Evolutionary conservation across 2,113 vertebrate species (phyloP).

Genomic region (Zeus faber): DNA sequence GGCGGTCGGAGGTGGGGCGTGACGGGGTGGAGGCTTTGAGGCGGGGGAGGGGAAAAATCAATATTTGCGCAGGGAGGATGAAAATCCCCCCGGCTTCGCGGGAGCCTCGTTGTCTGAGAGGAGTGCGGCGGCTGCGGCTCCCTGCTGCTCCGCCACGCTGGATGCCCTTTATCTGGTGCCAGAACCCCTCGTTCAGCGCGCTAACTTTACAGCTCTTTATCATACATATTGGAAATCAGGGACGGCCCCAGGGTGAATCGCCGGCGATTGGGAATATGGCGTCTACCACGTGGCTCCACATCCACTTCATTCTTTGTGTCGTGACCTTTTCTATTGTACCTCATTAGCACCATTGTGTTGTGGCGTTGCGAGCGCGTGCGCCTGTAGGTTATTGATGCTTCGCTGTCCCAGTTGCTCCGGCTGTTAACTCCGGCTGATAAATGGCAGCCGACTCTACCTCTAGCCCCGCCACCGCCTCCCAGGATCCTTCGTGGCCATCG

Average conservation of each 20-base stretch:
- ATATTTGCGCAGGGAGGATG: slow-evolving; percentile 64
- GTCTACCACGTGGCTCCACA: slow-evolving; percentile 17
- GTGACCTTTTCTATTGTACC: slow-evolving; percentile 57
- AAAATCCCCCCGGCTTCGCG: slow-evolving; percentile 54
- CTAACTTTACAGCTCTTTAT: slow-evolving; percentile 48
- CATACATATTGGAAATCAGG: slow-evolving; percentile 57
- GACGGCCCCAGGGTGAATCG: slow-evolving; percentile 26
- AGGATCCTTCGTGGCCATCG: slow-evolving; percentile 34
- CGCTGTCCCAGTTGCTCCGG: slow-evolving; percentile 38
- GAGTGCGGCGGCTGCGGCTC: slow-evolving; percentile 44
- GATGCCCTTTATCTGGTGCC: slow-evolving; percentile 50
- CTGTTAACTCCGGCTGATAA: slow-evolving; percentile 55
- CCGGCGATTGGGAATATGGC: slow-evolving; percentile 23
- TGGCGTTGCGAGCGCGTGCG: slow-evolving; percentile 16
- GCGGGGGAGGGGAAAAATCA: too few relatives aligned
- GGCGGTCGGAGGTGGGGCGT: slow-evolving; percentile 16
- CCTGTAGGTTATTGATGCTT: slow-evolving; percentile 48
- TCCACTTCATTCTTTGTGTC: slow-evolving; percentile 22
- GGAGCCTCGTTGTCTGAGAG: slow-evolving; percentile 57
- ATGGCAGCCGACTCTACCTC: slow-evolving; percentile 28
- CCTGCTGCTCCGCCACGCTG: slow-evolving; percentile 40
- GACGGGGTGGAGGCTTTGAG: too few relatives aligned
- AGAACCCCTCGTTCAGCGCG: slow-evolving; percentile 45
- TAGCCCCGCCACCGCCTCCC: slow-evolving; percentile 18
- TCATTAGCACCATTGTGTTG: slow-evolving; percentile 46